Evolutionary conservation across 2,888 invertebrate genomes (phyloP).

Genomic region (Geotrupes spiniger): DNA sequence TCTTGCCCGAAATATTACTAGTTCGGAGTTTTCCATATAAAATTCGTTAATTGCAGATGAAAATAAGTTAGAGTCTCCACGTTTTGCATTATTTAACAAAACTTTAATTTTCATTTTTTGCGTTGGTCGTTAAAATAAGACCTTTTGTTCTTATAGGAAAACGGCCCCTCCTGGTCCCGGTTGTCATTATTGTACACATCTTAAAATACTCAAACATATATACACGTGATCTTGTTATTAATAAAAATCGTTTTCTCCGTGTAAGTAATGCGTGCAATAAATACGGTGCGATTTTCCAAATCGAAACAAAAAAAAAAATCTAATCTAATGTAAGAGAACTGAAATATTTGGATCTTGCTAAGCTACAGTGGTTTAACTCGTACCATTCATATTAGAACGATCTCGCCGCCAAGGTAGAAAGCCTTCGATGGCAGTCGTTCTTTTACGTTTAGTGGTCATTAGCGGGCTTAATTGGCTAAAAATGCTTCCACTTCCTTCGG

Average conservation of each 20-base stretch:
- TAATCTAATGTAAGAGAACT: background rate
- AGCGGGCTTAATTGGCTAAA: slow-evolving; percentile 44
- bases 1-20: too few relatives aligned
- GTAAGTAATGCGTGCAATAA: slow-evolving; percentile 2
- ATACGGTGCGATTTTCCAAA: slow-evolving; percentile 1
- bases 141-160: too few relatives aligned
- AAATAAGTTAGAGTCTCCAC: too few relatives aligned
- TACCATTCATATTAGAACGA: slow-evolving; percentile 71
- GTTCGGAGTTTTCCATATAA: too few relatives aligned
- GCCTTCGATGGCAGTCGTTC: slow-evolving; percentile 74
- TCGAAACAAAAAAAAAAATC: background rate
- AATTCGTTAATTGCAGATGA: too few relatives aligned
- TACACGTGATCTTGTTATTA: too few relatives aligned
- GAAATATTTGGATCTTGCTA: slow-evolving; percentile 6
- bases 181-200: too few relatives aligned
- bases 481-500: slow-evolving; percentile 46
- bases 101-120: too few relatives aligned
- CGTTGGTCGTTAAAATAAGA: too few relatives aligned
- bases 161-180: too few relatives aligned
- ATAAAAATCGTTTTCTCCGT: background rate
- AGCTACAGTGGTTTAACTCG: slow-evolving; percentile 39
- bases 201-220: too few relatives aligned
- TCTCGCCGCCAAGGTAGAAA: slow-evolving; percentile 83
- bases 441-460: slow-evolving; percentile 42
- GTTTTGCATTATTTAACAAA: too few relatives aligned